A percentile compares a stretch with the other conserved stretches of the same genome.
Conservation (phyloP, 1,140 invertebrate genomes). For the Drosophila kurseongensis region DNA sequence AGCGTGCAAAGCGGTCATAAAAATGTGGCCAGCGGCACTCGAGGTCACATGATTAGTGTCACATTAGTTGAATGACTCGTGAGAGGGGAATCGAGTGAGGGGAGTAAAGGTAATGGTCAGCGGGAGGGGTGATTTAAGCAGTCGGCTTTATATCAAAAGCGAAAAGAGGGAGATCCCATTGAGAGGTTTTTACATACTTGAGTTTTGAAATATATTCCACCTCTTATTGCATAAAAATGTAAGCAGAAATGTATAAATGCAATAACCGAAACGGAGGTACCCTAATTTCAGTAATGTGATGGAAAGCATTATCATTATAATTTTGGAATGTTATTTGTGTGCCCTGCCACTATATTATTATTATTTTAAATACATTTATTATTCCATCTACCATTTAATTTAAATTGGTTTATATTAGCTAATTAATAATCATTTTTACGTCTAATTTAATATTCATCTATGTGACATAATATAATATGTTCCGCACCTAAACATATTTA, state of each 20-base stretch:
- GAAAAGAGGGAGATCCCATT: background rate
- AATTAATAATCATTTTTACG: too few relatives aligned
- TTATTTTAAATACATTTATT: background rate
- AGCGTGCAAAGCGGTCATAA: constrained; percentile 71
- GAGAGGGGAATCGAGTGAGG: constrained; percentile 5
- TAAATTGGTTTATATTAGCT: too few relatives aligned
- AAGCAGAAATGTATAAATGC: background rate
- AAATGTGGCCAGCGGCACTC: constrained; percentile 62
- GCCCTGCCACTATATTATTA: background rate
- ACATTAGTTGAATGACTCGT: constrained; percentile 50
- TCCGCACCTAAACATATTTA: too few relatives aligned
- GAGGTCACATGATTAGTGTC: constrained; percentile 79
- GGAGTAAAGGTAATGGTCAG: constrained; percentile 5
- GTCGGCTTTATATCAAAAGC: constrained; percentile 56
- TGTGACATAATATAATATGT: too few relatives aligned
- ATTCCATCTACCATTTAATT: too few relatives aligned
- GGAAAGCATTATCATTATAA: background rate
- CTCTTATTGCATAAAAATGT: constrained; percentile 2
- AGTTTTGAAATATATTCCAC: constrained; percentile 13
- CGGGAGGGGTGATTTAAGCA: background rate
- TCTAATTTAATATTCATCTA: too few relatives aligned
- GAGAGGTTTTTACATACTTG: constrained; percentile 11
- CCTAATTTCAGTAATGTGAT: background rate
- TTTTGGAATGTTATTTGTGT: too few relatives aligned
- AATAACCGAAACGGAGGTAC: background rate